phyloP scores from a whole-genome alignment of 64 coral and sea anemone genomes.

The Pocillopora damicornis region DNA sequence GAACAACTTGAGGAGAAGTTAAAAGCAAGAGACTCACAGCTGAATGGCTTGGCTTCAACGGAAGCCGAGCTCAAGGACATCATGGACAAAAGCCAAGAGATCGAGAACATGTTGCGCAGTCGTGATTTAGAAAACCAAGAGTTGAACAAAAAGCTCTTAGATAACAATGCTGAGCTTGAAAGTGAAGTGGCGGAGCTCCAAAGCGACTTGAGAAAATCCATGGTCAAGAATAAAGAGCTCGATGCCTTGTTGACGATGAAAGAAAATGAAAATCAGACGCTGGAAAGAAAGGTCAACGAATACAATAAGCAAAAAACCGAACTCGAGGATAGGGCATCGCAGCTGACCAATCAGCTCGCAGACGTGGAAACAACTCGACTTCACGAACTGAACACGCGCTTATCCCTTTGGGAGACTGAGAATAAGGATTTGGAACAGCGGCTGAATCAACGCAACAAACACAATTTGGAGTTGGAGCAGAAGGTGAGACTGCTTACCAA shows the following conservation, averaged over 20 bases:
- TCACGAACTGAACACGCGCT: constrained; percentile 33
- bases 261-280: constrained; percentile 60
- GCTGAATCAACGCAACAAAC: constrained; percentile 32
- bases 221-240: constrained; percentile 63
- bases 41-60: constrained; percentile 71
- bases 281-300: constrained; percentile 57
- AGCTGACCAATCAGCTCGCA: constrained; percentile 40
- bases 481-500: constrained; percentile 66
- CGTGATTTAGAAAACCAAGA: constrained; percentile 78
- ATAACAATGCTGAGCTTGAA: constrained; percentile 72
- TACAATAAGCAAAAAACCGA: constrained; percentile 25
- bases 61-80: constrained; percentile 65
- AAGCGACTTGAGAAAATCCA: constrained; percentile 58
- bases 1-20: constrained; percentile 66
- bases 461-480: constrained; percentile 57
- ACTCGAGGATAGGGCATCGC: constrained; percentile 12
- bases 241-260: constrained; percentile 68
- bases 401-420: constrained; percentile 37
- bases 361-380: constrained; percentile 30
- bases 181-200: constrained; percentile 66
- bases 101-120: constrained; percentile 64
- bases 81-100: constrained; percentile 77
- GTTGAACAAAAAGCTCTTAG: constrained; percentile 53
- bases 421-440: constrained; percentile 60
- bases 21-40: constrained; percentile 38